Evolutionary conservation across 2,113 vertebrate species (phyloP).

Genomic region (Amphilophus citrinellus): DNA sequence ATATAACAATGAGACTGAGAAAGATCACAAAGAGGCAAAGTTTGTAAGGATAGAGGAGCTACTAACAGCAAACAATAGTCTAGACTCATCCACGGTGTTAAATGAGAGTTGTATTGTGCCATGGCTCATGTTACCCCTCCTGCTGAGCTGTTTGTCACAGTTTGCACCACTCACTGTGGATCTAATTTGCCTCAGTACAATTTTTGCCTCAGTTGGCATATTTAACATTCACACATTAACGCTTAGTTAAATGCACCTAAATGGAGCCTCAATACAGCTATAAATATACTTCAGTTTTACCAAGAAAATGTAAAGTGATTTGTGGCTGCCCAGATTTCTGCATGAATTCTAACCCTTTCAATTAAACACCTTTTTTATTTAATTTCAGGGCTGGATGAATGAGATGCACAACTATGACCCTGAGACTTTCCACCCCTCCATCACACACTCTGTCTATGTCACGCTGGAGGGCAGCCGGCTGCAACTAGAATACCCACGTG

Average conservation of each 20-base stretch:
- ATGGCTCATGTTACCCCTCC: slow-evolving; percentile 67
- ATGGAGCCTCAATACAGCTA: not conserved
- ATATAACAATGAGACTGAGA: not conserved
- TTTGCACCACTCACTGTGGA: slow-evolving; percentile 18
- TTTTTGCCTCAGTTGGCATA: not conserved
- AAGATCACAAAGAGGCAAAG: not conserved
- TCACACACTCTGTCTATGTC: slow-evolving; percentile 83
- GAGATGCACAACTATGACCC: slow-evolving; percentile 84
- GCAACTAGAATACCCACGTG: slow-evolving; percentile 82
- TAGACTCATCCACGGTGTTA: slow-evolving; percentile 35
- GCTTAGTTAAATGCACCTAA: slow-evolving; percentile 1
- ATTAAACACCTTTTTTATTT: not conserved
- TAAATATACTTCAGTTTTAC: not conserved
- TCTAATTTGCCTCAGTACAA: slow-evolving; percentile 6
- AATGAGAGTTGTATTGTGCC: slow-evolving; percentile 49
- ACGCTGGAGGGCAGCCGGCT: slow-evolving; percentile 80
- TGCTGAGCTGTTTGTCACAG: slow-evolving; percentile 51
- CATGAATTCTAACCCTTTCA: not conserved
- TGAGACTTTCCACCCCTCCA: slow-evolving; percentile 83
- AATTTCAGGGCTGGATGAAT: slow-evolving; percentile 89
- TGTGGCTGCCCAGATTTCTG: not conserved
- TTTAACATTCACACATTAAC: not conserved
- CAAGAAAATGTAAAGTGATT: not conserved
- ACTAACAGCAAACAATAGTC: slow-evolving; percentile 1
- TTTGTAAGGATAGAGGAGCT: not conserved